phyloP scores from a whole-genome alignment of 2,888 invertebrate genomes.

The Macrostomum cliftonense region DNA sequence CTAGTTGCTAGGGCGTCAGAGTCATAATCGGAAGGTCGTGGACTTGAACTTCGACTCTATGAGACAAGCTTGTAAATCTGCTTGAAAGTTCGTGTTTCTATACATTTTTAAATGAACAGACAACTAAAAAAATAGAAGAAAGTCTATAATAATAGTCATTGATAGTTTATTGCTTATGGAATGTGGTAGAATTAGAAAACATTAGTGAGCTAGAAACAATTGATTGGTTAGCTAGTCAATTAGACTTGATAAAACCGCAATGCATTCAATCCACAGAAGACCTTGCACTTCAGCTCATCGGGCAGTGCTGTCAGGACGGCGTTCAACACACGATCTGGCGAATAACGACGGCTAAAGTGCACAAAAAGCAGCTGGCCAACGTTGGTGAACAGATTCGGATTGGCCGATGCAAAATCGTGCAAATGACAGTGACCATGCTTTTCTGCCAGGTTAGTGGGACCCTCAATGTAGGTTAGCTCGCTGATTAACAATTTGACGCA shows the following conservation, averaged over 20 bases:
- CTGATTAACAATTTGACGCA: conserved; percentile 23
- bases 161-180: too few relatives aligned
- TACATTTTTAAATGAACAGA: too few relatives aligned
- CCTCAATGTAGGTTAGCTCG: conserved; percentile 27
- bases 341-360: conserved; percentile 27
- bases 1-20: too few relatives aligned
- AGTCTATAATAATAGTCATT: too few relatives aligned
- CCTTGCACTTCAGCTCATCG: conserved; percentile 16
- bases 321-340: conserved; percentile 16
- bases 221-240: too few relatives aligned
- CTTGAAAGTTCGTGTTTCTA: too few relatives aligned
- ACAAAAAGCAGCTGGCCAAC: conserved; percentile 21
- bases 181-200: too few relatives aligned
- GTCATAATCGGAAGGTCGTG: too few relatives aligned
- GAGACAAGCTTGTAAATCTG: too few relatives aligned
- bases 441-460: conserved; percentile 16
- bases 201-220: too few relatives aligned
- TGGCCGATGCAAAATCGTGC: conserved; percentile 19
- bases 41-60: too few relatives aligned
- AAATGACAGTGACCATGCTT: conserved; percentile 24
- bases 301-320: conserved; percentile 16
- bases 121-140: too few relatives aligned
- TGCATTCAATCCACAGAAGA: conserved; percentile 16
- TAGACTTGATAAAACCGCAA: not conserved
- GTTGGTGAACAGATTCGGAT: conserved; percentile 20